phyloP scores from a whole-genome alignment of 2,113 vertebrate genomes.

The Amazona guildingii region DNA sequence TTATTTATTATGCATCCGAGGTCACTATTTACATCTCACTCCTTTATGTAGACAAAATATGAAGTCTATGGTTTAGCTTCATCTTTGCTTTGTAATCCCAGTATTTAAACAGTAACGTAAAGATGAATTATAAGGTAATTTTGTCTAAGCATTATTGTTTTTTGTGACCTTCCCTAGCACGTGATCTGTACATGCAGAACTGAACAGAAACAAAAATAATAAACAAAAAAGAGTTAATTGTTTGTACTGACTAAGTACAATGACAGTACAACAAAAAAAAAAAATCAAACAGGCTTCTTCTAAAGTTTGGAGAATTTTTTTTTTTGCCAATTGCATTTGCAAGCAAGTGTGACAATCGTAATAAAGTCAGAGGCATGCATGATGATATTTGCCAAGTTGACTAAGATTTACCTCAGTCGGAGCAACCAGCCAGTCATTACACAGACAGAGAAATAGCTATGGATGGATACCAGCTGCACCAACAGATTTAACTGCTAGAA shows the following conservation, averaged over 20 bases:
- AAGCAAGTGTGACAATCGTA: neutral
- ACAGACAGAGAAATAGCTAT: neutral
- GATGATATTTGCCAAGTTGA: neutral
- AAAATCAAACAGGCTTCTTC: neutral
- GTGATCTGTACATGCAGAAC: neutral
- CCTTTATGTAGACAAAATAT: neutral
- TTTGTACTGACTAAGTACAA: neutral
- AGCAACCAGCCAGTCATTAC: neutral
- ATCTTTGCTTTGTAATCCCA: neutral
- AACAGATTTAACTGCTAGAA: neutral
- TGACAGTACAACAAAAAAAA: neutral
- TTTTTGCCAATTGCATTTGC: neutral
- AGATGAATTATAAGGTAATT: neutral
- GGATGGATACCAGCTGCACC: neutral
- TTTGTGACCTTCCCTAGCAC: neutral
- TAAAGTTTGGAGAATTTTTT: neutral
- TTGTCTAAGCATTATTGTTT: neutral
- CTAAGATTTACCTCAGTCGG: neutral
- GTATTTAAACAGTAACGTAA: neutral
- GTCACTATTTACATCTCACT: neutral
- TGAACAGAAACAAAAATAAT: neutral
- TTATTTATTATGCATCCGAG: neutral
- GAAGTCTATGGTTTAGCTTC: neutral
- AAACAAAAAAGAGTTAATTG: neutral
- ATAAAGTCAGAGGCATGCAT: neutral